Base-by-base conservation (phyloP, 1,140 invertebrate genomes). In the Drosophila triauraria region DNA sequence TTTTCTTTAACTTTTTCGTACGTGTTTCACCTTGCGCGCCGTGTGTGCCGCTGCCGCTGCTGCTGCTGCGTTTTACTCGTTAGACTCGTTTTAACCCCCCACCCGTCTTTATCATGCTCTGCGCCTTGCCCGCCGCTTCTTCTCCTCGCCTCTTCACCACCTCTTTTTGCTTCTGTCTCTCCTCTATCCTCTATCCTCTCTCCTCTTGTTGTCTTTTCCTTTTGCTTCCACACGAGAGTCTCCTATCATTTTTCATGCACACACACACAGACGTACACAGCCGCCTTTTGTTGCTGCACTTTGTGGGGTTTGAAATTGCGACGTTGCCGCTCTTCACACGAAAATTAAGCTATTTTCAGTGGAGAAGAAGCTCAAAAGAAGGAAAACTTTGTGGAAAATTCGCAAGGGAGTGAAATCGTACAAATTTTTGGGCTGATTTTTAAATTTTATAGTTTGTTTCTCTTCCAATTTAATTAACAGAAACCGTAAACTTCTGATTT, bases 211-310 rank as follows among this genome's bases (percentile, higher is more conserved):
- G 53, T 40, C 53, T 56, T 56, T 35, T 56, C 35, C 35, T 56
- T 56, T 56, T 38, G 53, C 53, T 56, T 56, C 53, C 32, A 40
- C 35, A 56, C 35, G 40, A 32, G 42, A 53, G 67, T 69, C 80
- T 82, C 63, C 79, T 87, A 80, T 88, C 80, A 78, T 87, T 83
- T 83, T 88, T 87, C 84, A 82, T 87, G 65, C 70, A 80, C 65
- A 71, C 69, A 63, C 43, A 51, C 25, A 61, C 12, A 51, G 25
- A 60, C 40, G 53, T 35, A 65, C 48, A 71, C 57, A 51, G 32
- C n/a, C 4, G 20, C 20, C 20, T 63, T 40, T 62, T 62, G 60
- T 62, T 62, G 27, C 46, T 64, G 59, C 35, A 64, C 62, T 42
- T 62, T 69, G 44, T 53, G 62, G 63, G 62, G 60, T 42, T 43